Base-by-base conservation (phyloP, 2,797 vertebrate species). In the Siniperca obscura region DNA sequence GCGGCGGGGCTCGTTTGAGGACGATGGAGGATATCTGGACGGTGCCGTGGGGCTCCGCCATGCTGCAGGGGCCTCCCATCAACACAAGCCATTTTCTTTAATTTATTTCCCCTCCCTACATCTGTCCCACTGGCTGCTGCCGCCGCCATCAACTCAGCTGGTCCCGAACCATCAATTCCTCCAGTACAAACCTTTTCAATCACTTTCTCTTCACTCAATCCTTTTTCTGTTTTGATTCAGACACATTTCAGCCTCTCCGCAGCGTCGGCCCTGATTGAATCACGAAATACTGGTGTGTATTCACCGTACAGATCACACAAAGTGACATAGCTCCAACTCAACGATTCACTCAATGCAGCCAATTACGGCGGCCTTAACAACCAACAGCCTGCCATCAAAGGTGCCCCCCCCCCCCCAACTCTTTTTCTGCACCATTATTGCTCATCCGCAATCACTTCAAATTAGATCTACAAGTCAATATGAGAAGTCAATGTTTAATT, bases 401-500 rank as follows among this genome's bases (percentile, higher is more conserved):
- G 66, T 86, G 8, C 50, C 59, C 59, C 69, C 6, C 4, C 55
- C 7, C 2, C 6, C 68, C 34, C 55, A 72, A 86, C 89, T 87
- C 90, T 16, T 9, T 90, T 80, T 91, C 91, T 84, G 87, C 9
- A 6, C 90, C 94, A 91, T 94, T 92, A 94, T 66, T 50, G 91
- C 89, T 95, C 91, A 89, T 91, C 93, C 90, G 85, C 93, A 94
- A 95, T 93, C 95, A 90, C 94, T 94, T 95, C 95, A 95, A 96
- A 96, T 96, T 94, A 96, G 95, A 96, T 95, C 94, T 91, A 93
- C 88, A 73, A 90, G 94, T 96, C 96, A 95, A 95, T 96, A 94
- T 90, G 85, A 93, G 66, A 73, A 92, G 93, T 95, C 97, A 95
- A 96, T 96, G 96, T 96, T 96, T 96, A 95, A 96, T 96, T 96